phyloP scores from a whole-genome alignment of 2,888 invertebrate genomes.

The Gymnoscelis rufifasciata region DNA sequence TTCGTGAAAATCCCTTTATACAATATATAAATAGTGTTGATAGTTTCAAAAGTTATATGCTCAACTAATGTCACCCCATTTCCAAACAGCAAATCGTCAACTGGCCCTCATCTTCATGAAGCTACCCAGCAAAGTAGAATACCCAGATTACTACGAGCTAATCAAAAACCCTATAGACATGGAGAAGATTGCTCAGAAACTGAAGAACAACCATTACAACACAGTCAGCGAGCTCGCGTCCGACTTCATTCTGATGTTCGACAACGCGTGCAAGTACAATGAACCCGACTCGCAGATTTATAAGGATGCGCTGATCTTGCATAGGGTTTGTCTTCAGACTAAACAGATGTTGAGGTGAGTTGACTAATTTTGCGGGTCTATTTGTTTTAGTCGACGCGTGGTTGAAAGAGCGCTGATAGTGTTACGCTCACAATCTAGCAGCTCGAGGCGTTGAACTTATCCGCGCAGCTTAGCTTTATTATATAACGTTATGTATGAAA shows the following conservation, averaged over 20 bases:
- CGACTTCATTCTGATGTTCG: slow-evolving; percentile 95
- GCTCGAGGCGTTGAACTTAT: no score
- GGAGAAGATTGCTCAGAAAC: slow-evolving; percentile 93
- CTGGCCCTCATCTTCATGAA: slow-evolving; percentile 97
- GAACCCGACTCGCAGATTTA: slow-evolving; percentile 98
- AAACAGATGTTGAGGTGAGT: slow-evolving; percentile 88
- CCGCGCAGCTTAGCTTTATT: no score
- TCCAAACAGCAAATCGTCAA: slow-evolving; percentile 85
- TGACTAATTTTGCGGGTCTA: no score
- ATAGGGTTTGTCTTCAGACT: slow-evolving; percentile 94
- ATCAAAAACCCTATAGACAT: slow-evolving; percentile 98
- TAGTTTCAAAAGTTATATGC: not conserved
- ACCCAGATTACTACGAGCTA: slow-evolving; percentile 98
- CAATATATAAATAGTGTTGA: not conserved
- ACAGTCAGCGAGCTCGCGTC: slow-evolving; percentile 91
- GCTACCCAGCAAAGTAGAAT: slow-evolving; percentile 94
- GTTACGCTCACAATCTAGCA: no score
- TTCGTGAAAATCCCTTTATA: no score
- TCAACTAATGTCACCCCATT: not conserved
- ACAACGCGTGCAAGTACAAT: slow-evolving; percentile 98
- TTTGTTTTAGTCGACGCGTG: no score
- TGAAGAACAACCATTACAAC: slow-evolving; percentile 87
- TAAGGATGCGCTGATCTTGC: slow-evolving; percentile 96
- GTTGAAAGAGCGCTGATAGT: no score
- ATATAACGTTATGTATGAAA: no score